Conservation (phyloP, 2,888 invertebrate genomes). For the Crepidodera aurea region DNA sequence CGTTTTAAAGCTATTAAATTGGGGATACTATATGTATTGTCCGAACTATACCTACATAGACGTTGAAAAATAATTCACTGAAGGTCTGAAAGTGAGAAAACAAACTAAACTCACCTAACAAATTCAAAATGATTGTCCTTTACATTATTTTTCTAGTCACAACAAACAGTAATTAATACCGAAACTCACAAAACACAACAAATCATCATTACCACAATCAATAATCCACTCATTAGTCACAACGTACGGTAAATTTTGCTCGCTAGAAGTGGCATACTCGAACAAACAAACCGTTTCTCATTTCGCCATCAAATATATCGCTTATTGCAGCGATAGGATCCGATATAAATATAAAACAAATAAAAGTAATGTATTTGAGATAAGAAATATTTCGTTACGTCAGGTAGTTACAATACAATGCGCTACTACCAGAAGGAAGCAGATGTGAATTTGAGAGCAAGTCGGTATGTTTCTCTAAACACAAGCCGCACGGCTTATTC, state of each 20-base stretch:
- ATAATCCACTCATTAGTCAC: background rate
- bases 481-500: background rate
- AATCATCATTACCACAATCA: slow-evolving; percentile 7
- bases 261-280: background rate
- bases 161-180: background rate
- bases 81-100: too few species aligned
- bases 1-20: too few species aligned
- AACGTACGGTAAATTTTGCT: background rate
- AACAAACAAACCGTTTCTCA: background rate
- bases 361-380: background rate
- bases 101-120: background rate
- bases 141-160: background rate
- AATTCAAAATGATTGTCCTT: background rate
- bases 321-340: background rate
- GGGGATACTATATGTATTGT: too few species aligned
- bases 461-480: background rate
- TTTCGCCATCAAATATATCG: background rate
- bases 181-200: background rate
- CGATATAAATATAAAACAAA: background rate
- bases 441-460: background rate
- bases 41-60: too few species aligned
- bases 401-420: background rate
- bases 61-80: too few species aligned
- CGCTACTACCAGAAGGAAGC: background rate
- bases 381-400: background rate